Evolutionary conservation across 1,140 invertebrate genomes (phyloP), one percentile per base, ranked within the genome.

Genomic region (Triops cancriformis): DNA sequence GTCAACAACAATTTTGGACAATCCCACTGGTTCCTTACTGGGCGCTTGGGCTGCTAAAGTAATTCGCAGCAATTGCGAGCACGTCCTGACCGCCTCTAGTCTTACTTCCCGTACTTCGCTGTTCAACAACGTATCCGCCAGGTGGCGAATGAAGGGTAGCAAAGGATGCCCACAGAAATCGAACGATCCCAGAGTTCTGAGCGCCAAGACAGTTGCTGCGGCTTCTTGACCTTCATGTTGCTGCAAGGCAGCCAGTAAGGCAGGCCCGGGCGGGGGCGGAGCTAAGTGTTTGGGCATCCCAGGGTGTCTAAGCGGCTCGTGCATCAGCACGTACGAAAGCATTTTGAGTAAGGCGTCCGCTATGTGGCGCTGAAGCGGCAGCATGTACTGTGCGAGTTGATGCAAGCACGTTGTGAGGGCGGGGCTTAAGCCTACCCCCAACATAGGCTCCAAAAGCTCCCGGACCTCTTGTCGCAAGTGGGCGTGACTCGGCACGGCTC

Each of bases 101-200:
- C 97, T 89, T 0, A 99, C 92, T 84, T 98, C 95, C 81, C 91
- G 91, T 81, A 95, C 90, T 81, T 98, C 96, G 83, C 92, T 94
- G 9, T 90, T 91, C n/a, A 99, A 86, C 83, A 96, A 98, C 84
- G 94, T 90, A 81, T 98, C 95, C 1, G 95, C 94, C 85, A 96
- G 98, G 75, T 95, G 89, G 77, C 92, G 88, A 0, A 98, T 94
- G 87, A 98, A 98, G 82, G 95, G 94, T 80, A 98, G 86, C 93
- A 94, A 83, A 97, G 94, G 4, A 94, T 94, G 89, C 81, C 89
- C 88, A 85, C 98, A 94, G 86, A 99, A 99, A 84, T 98, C 94
- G 84, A 99, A 99, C 5, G 91, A 95, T 2, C 96, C 96, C 1
- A 99, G 88, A 3, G 97, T 99, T 82, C 93, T 90, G 1, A 99